Conservation (phyloP, 2,797 vertebrate genomes). For the Monodelphis domestica region DNA sequence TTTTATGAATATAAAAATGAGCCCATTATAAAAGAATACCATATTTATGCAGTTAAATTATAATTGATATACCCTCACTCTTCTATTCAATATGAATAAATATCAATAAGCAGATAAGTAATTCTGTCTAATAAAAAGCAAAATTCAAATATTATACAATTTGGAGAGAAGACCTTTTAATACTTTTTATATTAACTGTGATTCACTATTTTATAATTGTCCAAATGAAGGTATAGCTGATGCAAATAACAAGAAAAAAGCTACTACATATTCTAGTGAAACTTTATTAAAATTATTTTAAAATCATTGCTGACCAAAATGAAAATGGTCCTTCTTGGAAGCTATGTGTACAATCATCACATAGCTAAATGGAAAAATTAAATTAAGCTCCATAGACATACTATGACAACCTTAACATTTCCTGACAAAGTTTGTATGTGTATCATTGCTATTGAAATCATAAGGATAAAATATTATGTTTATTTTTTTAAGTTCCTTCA, state of each 20-base stretch:
- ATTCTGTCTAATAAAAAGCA: background rate
- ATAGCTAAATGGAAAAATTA: background rate
- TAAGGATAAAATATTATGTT: background rate
- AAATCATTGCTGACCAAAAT: background rate
- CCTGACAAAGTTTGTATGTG: background rate
- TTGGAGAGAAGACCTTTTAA: background rate
- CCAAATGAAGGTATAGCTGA: constrained; percentile 4
- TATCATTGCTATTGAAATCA: background rate
- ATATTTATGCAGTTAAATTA: background rate
- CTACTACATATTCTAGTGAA: constrained; percentile 1
- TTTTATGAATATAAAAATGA: background rate
- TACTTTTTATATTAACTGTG: background rate
- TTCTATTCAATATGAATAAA: background rate
- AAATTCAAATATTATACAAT: background rate
- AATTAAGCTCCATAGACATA: background rate
- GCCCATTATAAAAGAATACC: background rate
- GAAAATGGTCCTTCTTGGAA: constrained; percentile 25
- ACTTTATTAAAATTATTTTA: background rate
- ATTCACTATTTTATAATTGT: constrained; percentile 28
- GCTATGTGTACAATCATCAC: constrained; percentile 2
- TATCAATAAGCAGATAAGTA: background rate
- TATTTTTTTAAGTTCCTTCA: background rate
- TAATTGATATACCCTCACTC: background rate
- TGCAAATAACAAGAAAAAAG: constrained; percentile 4
- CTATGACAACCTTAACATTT: background rate